Base-by-base conservation (phyloP, 1,140 invertebrate species). In the Hypothenemus hampei region DNA sequence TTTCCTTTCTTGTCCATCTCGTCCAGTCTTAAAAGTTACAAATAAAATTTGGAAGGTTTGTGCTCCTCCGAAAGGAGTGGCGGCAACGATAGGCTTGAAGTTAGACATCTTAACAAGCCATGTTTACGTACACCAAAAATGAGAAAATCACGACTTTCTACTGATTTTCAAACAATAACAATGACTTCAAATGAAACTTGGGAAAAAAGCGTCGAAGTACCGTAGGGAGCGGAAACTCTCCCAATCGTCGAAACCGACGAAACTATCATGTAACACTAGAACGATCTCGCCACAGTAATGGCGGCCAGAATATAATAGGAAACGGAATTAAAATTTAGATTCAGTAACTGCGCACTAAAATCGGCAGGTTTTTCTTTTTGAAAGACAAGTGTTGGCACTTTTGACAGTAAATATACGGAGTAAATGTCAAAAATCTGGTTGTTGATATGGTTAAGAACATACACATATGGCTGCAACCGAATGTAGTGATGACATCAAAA, bases 71-170 rank as follows among this genome's bases (percentile, higher is more conserved):
- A 78, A 76, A 76, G 81, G 81, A 84, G 83, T 81, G 76, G 77
- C 73, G 69, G 77, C 73, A 69, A 74, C 74, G 71, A 69, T 68
- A 74, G 77, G 73, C 72, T 79, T 80, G 77, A 80, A 71, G 69
- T 73, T 73, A 81, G 78, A 84, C 84, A 86, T 86, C 78, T 85
- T 83, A 87, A 79, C 80, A 86, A 84, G 82, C 84, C 85, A 87
- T 87, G 81, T 83, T 84, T 84, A 76, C 74, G 67, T 72, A 72
- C 60, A 70, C 69, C 68, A 71, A 70, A 72, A 73, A 73, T 72
- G 75, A 76, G 78, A 78, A 75, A 72, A 66, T 50, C 57, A n/a
- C 22, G 24, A 53, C 19, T 26, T 29, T n/a, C n/a, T 26, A 19
- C 22, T 26, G n/a, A 37, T 45, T 45, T 26, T 20, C 50, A 33